These are phyloP conservation scores for Atherinomorus stipes DNA, from an alignment of 2,113 vertebrate species.

Conservation along the genomic window DNA sequence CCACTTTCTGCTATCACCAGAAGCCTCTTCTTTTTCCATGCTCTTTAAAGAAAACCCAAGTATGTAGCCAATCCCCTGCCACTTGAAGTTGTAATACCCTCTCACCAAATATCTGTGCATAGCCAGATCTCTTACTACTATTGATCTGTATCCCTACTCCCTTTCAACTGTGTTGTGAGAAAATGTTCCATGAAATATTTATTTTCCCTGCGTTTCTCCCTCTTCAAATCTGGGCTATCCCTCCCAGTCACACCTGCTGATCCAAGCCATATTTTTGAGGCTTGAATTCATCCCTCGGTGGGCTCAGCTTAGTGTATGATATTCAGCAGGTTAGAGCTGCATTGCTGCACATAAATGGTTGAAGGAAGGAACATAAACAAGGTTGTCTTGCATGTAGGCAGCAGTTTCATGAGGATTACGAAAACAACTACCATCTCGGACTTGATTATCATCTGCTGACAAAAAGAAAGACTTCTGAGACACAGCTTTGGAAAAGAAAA, in stretches of 20 bases:
- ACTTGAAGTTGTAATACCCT: conserved; percentile 27
- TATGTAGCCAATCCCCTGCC: neutral
- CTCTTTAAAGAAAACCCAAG: conserved; percentile 3
- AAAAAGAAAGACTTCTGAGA: neutral
- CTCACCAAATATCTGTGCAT: conserved; percentile 43
- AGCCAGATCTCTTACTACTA: conserved; percentile 47
- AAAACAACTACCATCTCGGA: conserved; percentile 15
- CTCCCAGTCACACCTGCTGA: conserved; percentile 71
- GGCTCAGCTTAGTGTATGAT: conserved; percentile 47
- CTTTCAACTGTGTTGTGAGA: conserved; percentile 51
- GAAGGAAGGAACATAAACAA: conserved; percentile 48
- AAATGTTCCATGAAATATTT: conserved; percentile 67
- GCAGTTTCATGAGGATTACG: conserved; percentile 29
- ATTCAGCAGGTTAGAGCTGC: conserved; percentile 52
- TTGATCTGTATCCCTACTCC: conserved; percentile 47
- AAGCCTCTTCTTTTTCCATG: neutral
- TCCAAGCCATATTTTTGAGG: conserved; percentile 44
- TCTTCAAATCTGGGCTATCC: conserved; percentile 47
- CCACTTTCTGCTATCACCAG: neutral
- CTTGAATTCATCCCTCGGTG: conserved; percentile 47
- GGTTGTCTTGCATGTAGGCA: conserved; percentile 17
- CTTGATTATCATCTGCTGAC: conserved; percentile 15
- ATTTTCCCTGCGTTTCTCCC: conserved; percentile 47
- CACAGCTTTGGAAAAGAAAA: neutral
- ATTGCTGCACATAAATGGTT: conserved; percentile 64